Evolutionary conservation across 2,888 invertebrate genomes (phyloP).

Genomic region (Diadegma fenestrale): DNA sequence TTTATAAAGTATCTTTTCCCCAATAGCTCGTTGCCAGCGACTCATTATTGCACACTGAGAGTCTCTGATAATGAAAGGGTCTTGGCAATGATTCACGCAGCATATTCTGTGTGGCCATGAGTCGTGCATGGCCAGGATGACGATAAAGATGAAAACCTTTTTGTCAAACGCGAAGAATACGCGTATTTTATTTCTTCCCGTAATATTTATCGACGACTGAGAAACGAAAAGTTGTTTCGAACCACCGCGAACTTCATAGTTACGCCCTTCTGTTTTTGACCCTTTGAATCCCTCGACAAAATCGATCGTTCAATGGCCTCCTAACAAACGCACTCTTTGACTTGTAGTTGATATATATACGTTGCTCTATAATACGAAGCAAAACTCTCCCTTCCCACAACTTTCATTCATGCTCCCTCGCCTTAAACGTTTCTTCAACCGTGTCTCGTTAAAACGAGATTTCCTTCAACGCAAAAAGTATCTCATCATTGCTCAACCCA

Average conservation of each 20-base stretch:
- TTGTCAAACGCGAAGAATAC: constrained; percentile 68
- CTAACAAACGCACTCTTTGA: constrained; percentile 59
- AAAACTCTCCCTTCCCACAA: constrained; percentile 2
- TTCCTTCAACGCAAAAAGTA: not conserved
- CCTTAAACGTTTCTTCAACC: constrained; percentile 5
- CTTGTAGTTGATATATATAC: constrained; percentile 5
- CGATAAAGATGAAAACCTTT: constrained; percentile 53
- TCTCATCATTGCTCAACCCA: constrained; percentile 29
- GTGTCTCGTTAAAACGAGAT: constrained; percentile 56
- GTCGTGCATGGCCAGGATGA: not conserved
- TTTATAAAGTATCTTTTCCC: constrained; percentile 40
- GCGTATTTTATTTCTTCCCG: constrained; percentile 53
- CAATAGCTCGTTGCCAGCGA: constrained; percentile 70
- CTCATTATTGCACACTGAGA: constrained; percentile 75
- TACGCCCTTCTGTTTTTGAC: not conserved
- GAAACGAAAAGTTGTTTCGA: not conserved
- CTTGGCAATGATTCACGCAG: constrained; percentile 52
- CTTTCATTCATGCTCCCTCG: constrained; percentile 25
- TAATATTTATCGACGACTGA: constrained; percentile 18
- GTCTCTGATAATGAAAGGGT: constrained; percentile 70
- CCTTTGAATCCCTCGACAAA: not conserved
- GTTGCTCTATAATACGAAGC: not conserved
- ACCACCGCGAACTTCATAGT: not conserved
- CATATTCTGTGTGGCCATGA: not conserved
- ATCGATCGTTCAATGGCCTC: constrained; percentile 43